Evolutionary conservation across 2,888 invertebrate species (phyloP).

Genomic region (Argynnis bischoffii): DNA sequence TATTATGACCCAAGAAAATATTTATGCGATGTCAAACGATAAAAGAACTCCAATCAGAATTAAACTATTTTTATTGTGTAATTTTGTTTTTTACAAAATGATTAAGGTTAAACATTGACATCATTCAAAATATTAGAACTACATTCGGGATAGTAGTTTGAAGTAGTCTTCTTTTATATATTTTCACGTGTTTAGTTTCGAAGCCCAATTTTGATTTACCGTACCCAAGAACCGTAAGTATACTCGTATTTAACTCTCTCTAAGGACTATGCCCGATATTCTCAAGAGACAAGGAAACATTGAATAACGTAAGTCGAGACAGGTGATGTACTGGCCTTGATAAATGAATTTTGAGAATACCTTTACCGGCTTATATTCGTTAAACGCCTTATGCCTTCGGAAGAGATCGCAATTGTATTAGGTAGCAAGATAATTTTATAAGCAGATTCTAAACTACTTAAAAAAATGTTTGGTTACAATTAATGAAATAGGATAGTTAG

Average conservation of each 20-base stretch:
- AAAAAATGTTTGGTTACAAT: too few species aligned
- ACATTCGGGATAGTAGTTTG: too few species aligned
- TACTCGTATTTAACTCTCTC: conserved; percentile 20
- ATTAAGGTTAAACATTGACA: too few species aligned
- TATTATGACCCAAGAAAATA: too few species aligned
- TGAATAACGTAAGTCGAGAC: conserved; percentile 28
- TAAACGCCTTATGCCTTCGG: conserved; percentile 16
- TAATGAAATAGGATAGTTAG: too few species aligned
- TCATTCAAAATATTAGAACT: too few species aligned
- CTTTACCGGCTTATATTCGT: conserved; percentile 12
- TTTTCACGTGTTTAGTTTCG: not conserved
- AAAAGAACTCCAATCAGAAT: too few species aligned
- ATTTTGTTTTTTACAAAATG: too few species aligned
- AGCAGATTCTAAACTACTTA: not conserved
- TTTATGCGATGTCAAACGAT: too few species aligned
- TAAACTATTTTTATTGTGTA: too few species aligned
- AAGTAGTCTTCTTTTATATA: not conserved
- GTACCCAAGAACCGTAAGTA: conserved; percentile 3
- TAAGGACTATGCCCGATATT: conserved; percentile 16
- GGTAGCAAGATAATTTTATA: not conserved
- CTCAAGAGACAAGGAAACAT: conserved; percentile 25
- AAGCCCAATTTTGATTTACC: conserved; percentile 2
- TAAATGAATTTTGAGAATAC: conserved; percentile 17
- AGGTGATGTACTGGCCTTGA: conserved; percentile 25
- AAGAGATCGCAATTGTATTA: conserved; percentile 4